A percentile compares a stretch with the other conserved stretches of the same genome.
Evolutionary conservation across 2,113 vertebrate genomes (phyloP).

Genomic region (Bambusicola thoracicus): DNA sequence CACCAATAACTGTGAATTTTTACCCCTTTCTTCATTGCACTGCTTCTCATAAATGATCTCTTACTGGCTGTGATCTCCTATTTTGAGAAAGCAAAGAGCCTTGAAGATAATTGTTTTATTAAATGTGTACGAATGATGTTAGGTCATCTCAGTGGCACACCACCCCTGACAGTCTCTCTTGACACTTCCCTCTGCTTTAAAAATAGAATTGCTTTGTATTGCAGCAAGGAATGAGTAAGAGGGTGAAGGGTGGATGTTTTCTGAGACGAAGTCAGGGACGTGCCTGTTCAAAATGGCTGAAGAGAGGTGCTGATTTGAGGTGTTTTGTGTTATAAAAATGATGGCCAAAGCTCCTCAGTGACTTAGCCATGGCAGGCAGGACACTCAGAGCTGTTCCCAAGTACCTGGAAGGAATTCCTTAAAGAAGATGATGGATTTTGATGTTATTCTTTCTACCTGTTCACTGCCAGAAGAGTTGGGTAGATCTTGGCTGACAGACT

Average conservation of each 20-base stretch:
- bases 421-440: background rate
- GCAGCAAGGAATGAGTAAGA: background rate
- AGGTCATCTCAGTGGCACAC: slow-evolving; percentile 1
- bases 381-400: background rate
- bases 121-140: background rate
- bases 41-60: background rate
- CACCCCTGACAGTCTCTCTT: slow-evolving; percentile 1
- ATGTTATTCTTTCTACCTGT: background rate
- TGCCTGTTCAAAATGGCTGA: background rate
- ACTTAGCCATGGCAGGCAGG: background rate
- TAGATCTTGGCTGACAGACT: slow-evolving; percentile 21
- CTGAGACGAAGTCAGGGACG: background rate
- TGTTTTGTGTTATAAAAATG: background rate
- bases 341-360: background rate
- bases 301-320: background rate
- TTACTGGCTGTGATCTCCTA: background rate
- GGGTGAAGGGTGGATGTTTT: background rate
- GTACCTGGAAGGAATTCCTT: background rate
- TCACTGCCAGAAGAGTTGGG: slow-evolving; percentile 1
- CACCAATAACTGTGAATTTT: background rate
- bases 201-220: slow-evolving; percentile 6
- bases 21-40: background rate
- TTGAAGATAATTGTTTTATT: slow-evolving; percentile 14
- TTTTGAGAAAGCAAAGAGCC: slow-evolving; percentile 25
- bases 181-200: background rate